Evolutionary conservation across 2,797 vertebrate genomes (phyloP).

Genomic region (Characodon lateralis): DNA sequence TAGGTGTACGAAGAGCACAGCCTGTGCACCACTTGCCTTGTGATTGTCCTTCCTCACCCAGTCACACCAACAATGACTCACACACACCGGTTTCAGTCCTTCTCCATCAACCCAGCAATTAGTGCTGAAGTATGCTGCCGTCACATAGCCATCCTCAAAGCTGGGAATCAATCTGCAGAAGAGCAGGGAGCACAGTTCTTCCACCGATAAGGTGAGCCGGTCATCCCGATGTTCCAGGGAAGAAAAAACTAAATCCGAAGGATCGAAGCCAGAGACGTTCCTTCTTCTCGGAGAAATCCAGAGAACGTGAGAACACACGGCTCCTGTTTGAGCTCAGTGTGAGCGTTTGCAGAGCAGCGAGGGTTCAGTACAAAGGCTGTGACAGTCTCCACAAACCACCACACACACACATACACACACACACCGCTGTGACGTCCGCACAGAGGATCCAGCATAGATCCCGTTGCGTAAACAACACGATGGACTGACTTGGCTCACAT

Average conservation of each 20-base stretch:
- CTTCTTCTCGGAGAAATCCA: slow-evolving; percentile 5
- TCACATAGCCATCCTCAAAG: slow-evolving; percentile 22
- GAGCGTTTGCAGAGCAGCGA: slow-evolving; percentile 51
- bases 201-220: not conserved
- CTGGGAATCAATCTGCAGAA: slow-evolving; percentile 13
- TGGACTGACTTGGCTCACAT: slow-evolving; percentile 76
- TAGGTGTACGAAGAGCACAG: slow-evolving; percentile 14
- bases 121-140: slow-evolving; percentile 12
- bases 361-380: slow-evolving; percentile 34
- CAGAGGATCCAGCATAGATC: slow-evolving; percentile 64
- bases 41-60: slow-evolving; percentile 22
- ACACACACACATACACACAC: slow-evolving; percentile 28
- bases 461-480: slow-evolving; percentile 73
- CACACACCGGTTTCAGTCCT: slow-evolving; percentile 27
- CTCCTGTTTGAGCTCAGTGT: slow-evolving; percentile 30
- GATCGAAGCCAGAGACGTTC: not conserved
- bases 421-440: slow-evolving; percentile 52
- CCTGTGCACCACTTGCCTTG: slow-evolving; percentile 26
- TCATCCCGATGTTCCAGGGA: slow-evolving; percentile 2
- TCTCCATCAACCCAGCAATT: slow-evolving; percentile 50
- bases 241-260: not conserved
- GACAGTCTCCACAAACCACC: slow-evolving; percentile 52
- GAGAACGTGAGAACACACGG: slow-evolving; percentile 24
- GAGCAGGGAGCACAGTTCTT: not conserved
- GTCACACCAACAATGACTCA: slow-evolving; percentile 52